These are phyloP conservation scores for Stylophora pistillata DNA, from an alignment of 64 coral and sea anemone species.

Conservation along the genomic window DNA sequence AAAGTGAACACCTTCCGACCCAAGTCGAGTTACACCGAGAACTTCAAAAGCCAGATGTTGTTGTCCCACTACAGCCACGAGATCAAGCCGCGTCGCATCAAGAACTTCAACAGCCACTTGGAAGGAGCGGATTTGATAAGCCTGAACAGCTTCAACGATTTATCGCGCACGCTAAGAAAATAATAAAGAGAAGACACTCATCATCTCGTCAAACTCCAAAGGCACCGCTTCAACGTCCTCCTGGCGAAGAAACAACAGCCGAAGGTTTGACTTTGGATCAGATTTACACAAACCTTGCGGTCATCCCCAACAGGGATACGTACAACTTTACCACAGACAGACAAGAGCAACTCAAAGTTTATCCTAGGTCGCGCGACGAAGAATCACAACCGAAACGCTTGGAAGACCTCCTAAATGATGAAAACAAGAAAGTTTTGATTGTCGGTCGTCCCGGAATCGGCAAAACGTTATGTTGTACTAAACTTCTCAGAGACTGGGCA, in stretches of 20 bases:
- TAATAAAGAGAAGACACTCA: neutral
- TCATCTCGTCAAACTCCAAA: neutral
- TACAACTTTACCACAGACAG: neutral
- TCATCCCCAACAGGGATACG: constrained; percentile 9
- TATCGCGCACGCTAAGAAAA: neutral
- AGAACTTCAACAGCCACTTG: too few relatives aligned
- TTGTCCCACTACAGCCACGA: too few relatives aligned
- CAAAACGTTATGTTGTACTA: neutral
- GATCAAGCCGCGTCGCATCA: too few relatives aligned
- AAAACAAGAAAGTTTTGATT: constrained; percentile 42
- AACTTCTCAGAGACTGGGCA: constrained; percentile 43
- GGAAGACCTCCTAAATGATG: neutral
- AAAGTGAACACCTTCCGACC: too few relatives aligned
- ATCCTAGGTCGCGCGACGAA: neutral
- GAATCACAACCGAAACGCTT: neutral
- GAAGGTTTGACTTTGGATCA: neutral
- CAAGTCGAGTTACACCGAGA: too few relatives aligned
- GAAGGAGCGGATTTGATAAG: too few relatives aligned
- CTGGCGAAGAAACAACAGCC: neutral
- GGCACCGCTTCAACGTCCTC: neutral
- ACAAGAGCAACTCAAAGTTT: neutral
- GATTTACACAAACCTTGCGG: constrained; percentile 47
- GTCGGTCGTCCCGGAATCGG: constrained; percentile 58
- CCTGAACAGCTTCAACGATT: too few relatives aligned
- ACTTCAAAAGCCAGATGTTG: too few relatives aligned